phyloP scores from a whole-genome alignment of 1,140 invertebrate species.

The Ladona fulva region DNA sequence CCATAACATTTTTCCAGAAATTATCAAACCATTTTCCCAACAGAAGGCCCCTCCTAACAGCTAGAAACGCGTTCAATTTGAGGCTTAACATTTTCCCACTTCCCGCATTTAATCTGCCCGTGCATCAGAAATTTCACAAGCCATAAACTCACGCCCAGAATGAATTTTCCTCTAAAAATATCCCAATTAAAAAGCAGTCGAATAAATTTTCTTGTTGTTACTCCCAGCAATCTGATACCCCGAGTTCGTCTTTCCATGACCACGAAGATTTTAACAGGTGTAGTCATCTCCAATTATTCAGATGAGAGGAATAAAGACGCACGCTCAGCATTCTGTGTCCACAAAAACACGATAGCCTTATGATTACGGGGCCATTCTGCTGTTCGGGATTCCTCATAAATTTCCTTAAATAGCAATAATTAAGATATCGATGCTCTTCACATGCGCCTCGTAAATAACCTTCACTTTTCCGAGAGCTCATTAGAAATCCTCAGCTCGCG shows the following conservation, averaged over 20 bases:
- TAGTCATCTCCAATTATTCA: slow-evolving; percentile 7
- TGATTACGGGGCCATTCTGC: not conserved
- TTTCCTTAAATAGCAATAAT: slow-evolving; percentile 8
- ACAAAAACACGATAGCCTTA: not conserved
- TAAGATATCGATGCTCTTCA: slow-evolving; percentile 1
- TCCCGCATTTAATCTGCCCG: no score
- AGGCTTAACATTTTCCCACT: no score
- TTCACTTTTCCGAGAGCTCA: not conserved
- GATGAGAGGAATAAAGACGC: slow-evolving; percentile 9
- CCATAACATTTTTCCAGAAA: no score
- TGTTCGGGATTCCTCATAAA: not conserved
- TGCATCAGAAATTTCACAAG: no score
- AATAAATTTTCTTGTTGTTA: not conserved
- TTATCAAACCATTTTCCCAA: no score
- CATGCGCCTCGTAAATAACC: not conserved
- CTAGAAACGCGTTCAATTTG: no score
- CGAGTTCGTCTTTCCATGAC: not conserved
- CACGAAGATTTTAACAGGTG: not conserved
- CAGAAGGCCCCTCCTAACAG: no score
- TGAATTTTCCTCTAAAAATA: not conserved
- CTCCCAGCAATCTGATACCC: not conserved
- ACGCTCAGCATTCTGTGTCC: not conserved
- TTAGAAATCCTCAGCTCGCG: not conserved
- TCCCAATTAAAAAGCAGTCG: slow-evolving; percentile 5
- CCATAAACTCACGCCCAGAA: not conserved